Evolutionary conservation across 2,113 vertebrate species (phyloP).

Genomic region (Puffinus mauretanicus): DNA sequence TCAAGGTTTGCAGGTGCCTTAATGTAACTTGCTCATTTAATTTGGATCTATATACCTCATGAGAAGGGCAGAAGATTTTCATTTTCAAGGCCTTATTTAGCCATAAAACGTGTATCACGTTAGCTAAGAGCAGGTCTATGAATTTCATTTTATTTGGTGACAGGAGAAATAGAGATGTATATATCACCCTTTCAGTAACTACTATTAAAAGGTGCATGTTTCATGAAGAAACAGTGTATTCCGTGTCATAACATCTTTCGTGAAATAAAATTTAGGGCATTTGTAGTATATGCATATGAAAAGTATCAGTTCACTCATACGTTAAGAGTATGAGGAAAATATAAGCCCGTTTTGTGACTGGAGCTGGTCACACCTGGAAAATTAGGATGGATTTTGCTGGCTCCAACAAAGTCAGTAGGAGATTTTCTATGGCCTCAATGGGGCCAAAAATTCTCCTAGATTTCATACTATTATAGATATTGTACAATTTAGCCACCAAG

Average conservation of each 20-base stretch:
- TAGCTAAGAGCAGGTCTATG: constrained; percentile 35
- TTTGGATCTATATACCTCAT: constrained; percentile 43
- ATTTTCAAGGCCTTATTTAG: constrained; percentile 54
- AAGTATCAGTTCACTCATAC: not conserved
- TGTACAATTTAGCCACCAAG: not conserved
- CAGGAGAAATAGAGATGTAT: not conserved
- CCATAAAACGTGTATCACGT: constrained; percentile 5
- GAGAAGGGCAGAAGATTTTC: constrained; percentile 50
- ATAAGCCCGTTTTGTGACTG: not conserved
- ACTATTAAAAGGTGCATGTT: constrained; percentile 7
- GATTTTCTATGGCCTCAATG: not conserved
- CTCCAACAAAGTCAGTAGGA: not conserved
- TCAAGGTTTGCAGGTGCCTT: constrained; percentile 43
- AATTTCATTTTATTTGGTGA: constrained; percentile 52
- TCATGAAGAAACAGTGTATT: constrained; percentile 13
- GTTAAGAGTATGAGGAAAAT: not conserved
- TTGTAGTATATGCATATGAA: not conserved
- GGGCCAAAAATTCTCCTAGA: constrained; percentile 6
- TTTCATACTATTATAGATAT: not conserved
- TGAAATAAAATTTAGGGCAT: not conserved
- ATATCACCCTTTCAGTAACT: constrained; percentile 12
- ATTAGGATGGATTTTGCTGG: constrained; percentile 18
- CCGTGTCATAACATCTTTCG: not conserved
- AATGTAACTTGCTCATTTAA: constrained; percentile 29
- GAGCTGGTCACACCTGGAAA: constrained; percentile 18